Conservation (phyloP, 2,797 vertebrate genomes). For the Leptodactylus fallax region DNA sequence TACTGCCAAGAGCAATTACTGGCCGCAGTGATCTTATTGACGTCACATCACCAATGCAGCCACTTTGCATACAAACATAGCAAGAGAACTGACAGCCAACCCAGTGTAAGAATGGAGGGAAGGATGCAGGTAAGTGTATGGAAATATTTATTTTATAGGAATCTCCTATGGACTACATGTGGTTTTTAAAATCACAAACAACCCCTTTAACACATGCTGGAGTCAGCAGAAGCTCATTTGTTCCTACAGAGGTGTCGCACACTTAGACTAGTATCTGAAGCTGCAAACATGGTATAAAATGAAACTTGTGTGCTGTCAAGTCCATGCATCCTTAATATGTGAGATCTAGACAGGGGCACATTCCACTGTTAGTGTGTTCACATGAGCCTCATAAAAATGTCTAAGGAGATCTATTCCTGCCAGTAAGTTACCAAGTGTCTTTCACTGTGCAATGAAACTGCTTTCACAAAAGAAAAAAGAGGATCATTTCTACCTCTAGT, state of each 20-base stretch:
- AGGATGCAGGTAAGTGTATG: too few species aligned
- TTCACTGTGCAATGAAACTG: neutral
- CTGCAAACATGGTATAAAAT: neutral
- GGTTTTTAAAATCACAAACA: too few species aligned
- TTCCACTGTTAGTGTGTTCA: neutral
- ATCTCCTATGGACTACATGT: too few species aligned
- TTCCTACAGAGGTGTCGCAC: neutral
- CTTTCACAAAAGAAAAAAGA: neutral
- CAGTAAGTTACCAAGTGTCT: neutral
- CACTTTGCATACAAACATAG: too few species aligned
- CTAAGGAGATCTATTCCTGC: conserved; percentile 4
- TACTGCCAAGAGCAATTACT: too few species aligned
- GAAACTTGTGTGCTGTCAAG: conserved; percentile 18
- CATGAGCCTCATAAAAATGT: conserved; percentile 12
- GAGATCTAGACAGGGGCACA: conserved; percentile 20
- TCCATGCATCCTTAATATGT: neutral
- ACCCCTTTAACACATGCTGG: too few species aligned
- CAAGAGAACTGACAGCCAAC: too few species aligned
- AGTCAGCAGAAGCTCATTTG: neutral
- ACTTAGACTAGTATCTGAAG: neutral
- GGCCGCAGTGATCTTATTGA: too few species aligned
- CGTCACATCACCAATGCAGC: too few species aligned
- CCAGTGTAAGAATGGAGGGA: too few species aligned
- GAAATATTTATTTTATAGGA: too few species aligned
- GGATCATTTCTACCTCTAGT: neutral